Conservation (phyloP, 2,113 vertebrate genomes). For the Corynorhinus townsendii region DNA sequence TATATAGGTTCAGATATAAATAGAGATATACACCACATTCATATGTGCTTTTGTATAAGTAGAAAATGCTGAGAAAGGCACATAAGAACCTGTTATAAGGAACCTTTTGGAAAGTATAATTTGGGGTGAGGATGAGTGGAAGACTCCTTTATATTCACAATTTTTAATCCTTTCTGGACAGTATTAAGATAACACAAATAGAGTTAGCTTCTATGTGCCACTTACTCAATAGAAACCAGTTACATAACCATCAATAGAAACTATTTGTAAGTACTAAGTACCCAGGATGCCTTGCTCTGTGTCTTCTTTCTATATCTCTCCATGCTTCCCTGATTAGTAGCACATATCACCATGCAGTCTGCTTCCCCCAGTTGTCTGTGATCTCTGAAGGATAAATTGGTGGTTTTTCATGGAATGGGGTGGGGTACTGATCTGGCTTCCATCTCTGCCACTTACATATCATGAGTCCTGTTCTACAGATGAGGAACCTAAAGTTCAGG, state of each 20-base stretch:
- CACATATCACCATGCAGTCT: not conserved
- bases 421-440: not conserved
- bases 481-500: not conserved
- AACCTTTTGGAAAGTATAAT: not conserved
- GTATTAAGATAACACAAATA: not conserved
- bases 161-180: not conserved
- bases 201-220: not conserved
- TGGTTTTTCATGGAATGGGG: not conserved
- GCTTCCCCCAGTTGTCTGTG: not conserved
- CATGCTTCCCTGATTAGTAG: not conserved
- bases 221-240: not conserved
- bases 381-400: not conserved
- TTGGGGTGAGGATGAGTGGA: not conserved
- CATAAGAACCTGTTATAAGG: not conserved
- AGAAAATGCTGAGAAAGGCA: not conserved
- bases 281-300: not conserved
- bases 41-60: not conserved
- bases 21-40: not conserved
- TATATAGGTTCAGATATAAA: not conserved
- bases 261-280: not conserved
- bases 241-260: not conserved
- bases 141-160: not conserved
- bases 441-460: not conserved
- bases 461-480: not conserved
- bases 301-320: not conserved